phyloP scores from a whole-genome alignment of 2,888 invertebrate species.

The Catonia carolina region DNA sequence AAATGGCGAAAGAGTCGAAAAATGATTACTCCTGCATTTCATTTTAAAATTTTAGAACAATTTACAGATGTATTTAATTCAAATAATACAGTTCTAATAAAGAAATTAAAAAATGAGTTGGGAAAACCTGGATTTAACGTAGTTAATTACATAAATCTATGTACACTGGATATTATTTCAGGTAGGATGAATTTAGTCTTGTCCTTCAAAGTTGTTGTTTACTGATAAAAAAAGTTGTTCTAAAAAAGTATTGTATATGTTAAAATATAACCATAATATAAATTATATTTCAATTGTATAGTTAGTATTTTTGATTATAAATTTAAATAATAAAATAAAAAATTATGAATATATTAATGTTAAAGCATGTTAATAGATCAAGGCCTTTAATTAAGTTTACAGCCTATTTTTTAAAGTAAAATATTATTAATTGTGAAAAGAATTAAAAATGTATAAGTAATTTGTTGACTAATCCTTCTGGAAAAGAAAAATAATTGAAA shows the following conservation, averaged over 20 bases:
- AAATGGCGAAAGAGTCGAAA: conserved; percentile 16
- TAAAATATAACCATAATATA: neutral
- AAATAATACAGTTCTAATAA: conserved; percentile 4
- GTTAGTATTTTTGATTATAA: neutral
- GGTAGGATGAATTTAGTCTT: neutral
- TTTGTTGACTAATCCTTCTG: no score
- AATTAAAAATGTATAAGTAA: no score
- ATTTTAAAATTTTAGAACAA: conserved; percentile 21
- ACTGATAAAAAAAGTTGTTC: no score
- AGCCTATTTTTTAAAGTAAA: no score
- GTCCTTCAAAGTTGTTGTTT: neutral
- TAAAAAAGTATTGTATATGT: no score
- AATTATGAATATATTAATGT: neutral
- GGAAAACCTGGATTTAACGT: conserved; percentile 13
- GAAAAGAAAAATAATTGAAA: no score
- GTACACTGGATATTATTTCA: conserved; percentile 15
- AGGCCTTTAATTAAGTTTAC: no score
- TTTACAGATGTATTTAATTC: conserved; percentile 19
- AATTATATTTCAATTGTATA: neutral
- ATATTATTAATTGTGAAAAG: no score
- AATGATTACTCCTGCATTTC: conserved; percentile 19
- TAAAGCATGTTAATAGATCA: no score
- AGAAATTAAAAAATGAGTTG: conserved; percentile 1
- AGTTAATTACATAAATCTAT: conserved; percentile 1
- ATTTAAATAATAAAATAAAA: neutral